Evolutionary conservation across 2,113 vertebrate species (phyloP).

Genomic region (rabbit (Oryctolagus cuniculus)): mOryCun1.1 NC_091445.1:45673501-45674000

Average conservation of each 20-base stretch:
- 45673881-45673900: constrained; percentile 15
- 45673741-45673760: background rate
- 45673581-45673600: background rate
- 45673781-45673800: background rate
- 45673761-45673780: background rate
- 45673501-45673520: rapidly evolving
- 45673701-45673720: background rate
- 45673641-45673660: background rate
- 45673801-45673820: background rate
- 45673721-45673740: background rate
- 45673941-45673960: background rate
- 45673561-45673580: constrained; percentile 5
- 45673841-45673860: background rate
- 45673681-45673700: background rate
- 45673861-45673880: background rate
- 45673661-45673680: background rate
- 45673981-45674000: background rate
- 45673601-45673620: no score
- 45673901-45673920: background rate
- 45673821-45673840: background rate
- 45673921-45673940: background rate
- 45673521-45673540: background rate
- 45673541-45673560: background rate
- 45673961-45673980: background rate
- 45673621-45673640: background rate